A percentile compares a stretch with the other conserved stretches of the same genome.
Conservation (phyloP, 2,113 vertebrate genomes). For the Sylvilagus bachmani region DNA sequence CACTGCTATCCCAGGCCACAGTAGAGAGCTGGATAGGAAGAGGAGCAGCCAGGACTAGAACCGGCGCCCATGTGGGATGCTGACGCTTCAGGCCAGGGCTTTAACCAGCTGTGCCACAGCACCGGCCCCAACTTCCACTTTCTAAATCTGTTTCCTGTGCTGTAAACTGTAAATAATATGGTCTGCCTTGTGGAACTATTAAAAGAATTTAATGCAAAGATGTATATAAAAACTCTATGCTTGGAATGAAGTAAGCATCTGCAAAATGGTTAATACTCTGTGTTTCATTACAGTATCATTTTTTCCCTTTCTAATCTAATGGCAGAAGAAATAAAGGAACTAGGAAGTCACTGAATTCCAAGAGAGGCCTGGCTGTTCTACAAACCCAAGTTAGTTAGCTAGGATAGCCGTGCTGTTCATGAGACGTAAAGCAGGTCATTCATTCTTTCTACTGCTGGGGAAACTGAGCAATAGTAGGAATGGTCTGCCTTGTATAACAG, state of each 20-base stretch:
- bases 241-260: neutral
- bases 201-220: conserved; percentile 11
- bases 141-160: neutral
- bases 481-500: neutral
- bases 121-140: neutral
- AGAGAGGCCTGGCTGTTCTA: neutral
- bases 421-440: neutral
- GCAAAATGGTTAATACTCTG: conserved; percentile 9
- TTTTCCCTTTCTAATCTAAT: neutral
- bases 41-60: too few relatives aligned
- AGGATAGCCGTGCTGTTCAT: neutral
- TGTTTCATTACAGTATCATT: neutral
- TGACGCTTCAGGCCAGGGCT: too few relatives aligned
- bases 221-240: neutral
- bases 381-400: neutral
- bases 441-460: neutral
- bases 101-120: too few relatives aligned
- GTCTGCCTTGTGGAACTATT: neutral
- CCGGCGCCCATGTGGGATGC: too few relatives aligned
- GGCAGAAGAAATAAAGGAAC: neutral
- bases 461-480: conserved; percentile 17
- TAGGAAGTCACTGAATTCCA: neutral
- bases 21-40: too few relatives aligned
- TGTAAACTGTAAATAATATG: neutral
- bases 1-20: too few relatives aligned